Conservation (phyloP, 35 echinoderm and acorn worm species). For the Chiridota heheva region DNA sequence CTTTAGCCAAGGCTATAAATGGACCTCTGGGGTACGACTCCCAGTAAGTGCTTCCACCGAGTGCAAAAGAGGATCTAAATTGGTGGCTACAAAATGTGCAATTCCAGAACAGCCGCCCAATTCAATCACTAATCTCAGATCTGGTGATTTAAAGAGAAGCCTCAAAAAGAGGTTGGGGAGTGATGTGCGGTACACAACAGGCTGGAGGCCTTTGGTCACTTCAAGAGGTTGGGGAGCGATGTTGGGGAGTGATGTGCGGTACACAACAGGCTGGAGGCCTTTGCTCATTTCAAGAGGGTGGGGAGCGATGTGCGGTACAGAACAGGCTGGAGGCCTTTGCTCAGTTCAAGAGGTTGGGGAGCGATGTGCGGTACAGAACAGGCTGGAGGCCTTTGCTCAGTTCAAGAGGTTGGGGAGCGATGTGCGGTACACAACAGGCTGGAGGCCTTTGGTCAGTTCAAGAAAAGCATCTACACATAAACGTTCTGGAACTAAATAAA, state of each 20-base stretch:
- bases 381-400: too few relatives aligned
- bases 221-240: too few relatives aligned
- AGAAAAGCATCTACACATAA: conserved; percentile 32
- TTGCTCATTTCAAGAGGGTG: too few relatives aligned
- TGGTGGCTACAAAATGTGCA: conserved; percentile 31
- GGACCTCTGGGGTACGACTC: background rate
- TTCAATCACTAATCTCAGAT: background rate
- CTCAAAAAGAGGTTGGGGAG: conserved; percentile 9
- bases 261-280: too few relatives aligned
- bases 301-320: too few relatives aligned
- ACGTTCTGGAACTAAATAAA: conserved; percentile 16
- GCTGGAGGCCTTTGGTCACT: conserved; percentile 29
- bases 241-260: too few relatives aligned
- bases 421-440: conserved; percentile 8
- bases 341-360: too few relatives aligned
- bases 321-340: too few relatives aligned
- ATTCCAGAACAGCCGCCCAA: conserved; percentile 15
- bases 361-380: too few relatives aligned
- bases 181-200: background rate
- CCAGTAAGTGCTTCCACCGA: background rate
- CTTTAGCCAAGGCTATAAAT: background rate
- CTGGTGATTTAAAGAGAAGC: conserved; percentile 21
- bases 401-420: conserved; percentile 29
- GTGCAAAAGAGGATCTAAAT: conserved; percentile 1
- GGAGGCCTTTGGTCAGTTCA: conserved; percentile 7